phyloP scores from a whole-genome alignment of 2,888 invertebrate genomes.

The Xestoiulus laeticollis region DNA sequence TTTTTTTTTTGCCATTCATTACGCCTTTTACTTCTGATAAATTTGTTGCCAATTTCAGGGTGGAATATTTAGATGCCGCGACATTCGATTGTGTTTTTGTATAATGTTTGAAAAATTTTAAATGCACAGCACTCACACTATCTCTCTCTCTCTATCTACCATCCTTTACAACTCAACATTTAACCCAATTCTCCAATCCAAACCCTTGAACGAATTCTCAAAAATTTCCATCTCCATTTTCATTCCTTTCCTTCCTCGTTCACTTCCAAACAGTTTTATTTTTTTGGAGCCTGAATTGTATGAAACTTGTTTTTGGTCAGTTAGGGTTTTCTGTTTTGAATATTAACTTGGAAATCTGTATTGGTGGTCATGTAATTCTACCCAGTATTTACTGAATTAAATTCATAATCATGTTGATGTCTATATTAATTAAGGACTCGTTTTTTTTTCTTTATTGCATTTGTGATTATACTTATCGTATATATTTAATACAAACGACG shows the following conservation, averaged over 20 bases:
- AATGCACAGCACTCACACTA: not conserved
- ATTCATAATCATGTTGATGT: slow-evolving; percentile 43
- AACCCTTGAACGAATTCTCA: not conserved
- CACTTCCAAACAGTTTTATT: not conserved
- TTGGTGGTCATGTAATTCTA: slow-evolving; percentile 43
- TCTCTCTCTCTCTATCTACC: not conserved
- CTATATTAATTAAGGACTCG: slow-evolving; percentile 7
- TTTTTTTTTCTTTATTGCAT: not conserved
- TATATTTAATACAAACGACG: not conserved
- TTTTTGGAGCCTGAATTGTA: slow-evolving; percentile 36
- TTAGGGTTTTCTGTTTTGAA: slow-evolving; percentile 42
- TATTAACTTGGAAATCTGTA: slow-evolving; percentile 43
- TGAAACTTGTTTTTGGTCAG: slow-evolving; percentile 43
- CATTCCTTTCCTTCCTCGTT: slow-evolving; percentile 3
- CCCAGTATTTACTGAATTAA: slow-evolving; percentile 43
- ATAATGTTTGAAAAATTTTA: not conserved
- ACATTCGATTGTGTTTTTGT: slow-evolving; percentile 13
- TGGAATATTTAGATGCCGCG: not conserved
- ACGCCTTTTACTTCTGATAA: not conserved
- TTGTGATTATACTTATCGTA: not conserved
- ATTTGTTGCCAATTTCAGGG: slow-evolving; percentile 17
- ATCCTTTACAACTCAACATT: not conserved
- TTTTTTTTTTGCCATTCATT: not conserved
- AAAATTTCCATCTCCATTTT: slow-evolving; percentile 23
- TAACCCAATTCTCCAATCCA: not conserved